Base-by-base conservation (phyloP, 2,113 vertebrate species). In the Tachycineta bicolor region DNA sequence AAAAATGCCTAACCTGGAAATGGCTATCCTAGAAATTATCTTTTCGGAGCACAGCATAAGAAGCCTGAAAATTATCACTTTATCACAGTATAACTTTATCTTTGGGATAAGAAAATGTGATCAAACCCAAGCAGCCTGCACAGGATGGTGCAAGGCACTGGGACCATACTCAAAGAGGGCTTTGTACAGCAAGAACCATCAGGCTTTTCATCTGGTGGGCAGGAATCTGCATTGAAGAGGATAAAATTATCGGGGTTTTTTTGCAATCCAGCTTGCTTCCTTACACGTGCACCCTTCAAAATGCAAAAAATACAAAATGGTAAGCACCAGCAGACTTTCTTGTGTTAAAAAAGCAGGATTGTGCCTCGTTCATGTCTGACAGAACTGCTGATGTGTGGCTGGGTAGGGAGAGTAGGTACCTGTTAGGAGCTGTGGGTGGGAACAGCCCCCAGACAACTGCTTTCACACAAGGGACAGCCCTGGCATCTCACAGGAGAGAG, bases 311-410 rank as follows among this genome's bases (percentile, higher is more conserved):
- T 25, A 44, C 0, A 3, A 33, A 65, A 44, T 29, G 7, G 12
- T 6, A 10, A 67, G 14, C 17, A 19, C 24, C 24, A 53, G n/a
- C 83, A 83, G 46, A 18, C 0, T 43, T 41, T 11, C 5, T 43
- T 56, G 41, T 33, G 26, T 67, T 33, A 11, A 25, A n/a, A 84
- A 55, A 22, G 26, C 33, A 74, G 41, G 60, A 11, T n/a, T 68
- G 11, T 60, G 16, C 47, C 47, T 73, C 1, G 0, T 18, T 71
- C 22, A 5, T 0, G 1, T 4, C 18, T 58, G 56, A 47, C 9
- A 9, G 7, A 67, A 62, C 8, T 11, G 31, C 41, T 47, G 55
- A 13, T 74, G 50, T 60, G 41, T 47, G 46, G 6, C 22, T 52
- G 49, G 46, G 20, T 6, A 9, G 46, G 37, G 37, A 37, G 37